Evolutionary conservation across 2,797 vertebrate species (phyloP), one percentile per base, ranked within the genome.

Genomic region (Crax fasciolata): DNA sequence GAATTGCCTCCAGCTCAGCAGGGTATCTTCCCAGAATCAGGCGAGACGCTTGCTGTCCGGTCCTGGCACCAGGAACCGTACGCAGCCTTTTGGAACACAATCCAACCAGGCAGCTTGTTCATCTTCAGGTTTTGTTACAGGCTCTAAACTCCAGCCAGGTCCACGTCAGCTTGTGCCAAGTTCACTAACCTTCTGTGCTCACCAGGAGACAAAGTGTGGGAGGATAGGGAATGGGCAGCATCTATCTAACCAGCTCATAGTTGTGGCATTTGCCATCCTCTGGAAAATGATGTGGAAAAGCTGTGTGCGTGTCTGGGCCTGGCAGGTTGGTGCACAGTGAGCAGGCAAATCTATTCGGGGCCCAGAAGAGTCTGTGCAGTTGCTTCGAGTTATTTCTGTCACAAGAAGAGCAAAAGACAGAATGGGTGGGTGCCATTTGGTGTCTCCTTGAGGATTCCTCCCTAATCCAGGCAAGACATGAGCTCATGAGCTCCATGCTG

Each of bases 1-100:
- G 92, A 73, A 88, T 58, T 18, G 55, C 25, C 51, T 84, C n/a
- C 52, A 55, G n/a, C 70, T 61, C 92, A 89, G 87, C 86, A 41
- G 92, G 77, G 95, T 43, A 66, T 48, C 65, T 90, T 94, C 86
- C 92, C 87, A 73, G 93, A 84, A 84, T 19, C 77, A 62, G 21
- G 20, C 3, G 0, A 67, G 76, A 27, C 49, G 25, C 65, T 87
- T 13, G 0, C 3, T 38, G 74, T 63, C 72, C 59, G 52, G 23
- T 71, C 84, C 77, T 2, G 1, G 74, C 38, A 9, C 54, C 0
- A 13, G 61, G 15, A 86, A 51, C 52, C 1, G 0, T 44, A 32
- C 3, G 0, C 18, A 84, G 67, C 30, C 27, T 71, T 58, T 76
- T 84, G 84, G 81, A 79, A 76, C 21, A 16, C 78, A 84, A n/a